These are phyloP conservation scores for Cotesia chilonis DNA, from an alignment of 1,140 invertebrate species.

Conservation along the genomic window DNA sequence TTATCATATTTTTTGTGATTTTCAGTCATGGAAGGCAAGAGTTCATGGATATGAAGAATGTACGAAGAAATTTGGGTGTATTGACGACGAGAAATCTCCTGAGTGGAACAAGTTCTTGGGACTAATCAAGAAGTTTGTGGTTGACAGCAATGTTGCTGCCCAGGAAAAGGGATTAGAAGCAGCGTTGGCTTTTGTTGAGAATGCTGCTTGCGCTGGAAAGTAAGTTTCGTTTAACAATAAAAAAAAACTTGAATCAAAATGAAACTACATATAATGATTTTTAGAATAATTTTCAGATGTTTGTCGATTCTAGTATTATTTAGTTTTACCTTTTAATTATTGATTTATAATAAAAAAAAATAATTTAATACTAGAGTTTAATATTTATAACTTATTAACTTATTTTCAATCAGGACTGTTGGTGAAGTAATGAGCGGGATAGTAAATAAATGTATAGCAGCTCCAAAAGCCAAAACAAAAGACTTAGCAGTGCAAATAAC, in stretches of 20 bases:
- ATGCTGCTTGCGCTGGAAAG: slow-evolving; percentile 83
- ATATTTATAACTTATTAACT: background rate
- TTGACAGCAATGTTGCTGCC: slow-evolving; percentile 92
- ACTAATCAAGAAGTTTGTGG: slow-evolving; percentile 95
- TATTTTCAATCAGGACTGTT: slow-evolving; percentile 73
- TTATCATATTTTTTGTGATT: slow-evolving; percentile 38
- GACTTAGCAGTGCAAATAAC: slow-evolving; percentile 89
- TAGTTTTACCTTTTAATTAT: too few relatives aligned
- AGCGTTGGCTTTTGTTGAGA: slow-evolving; percentile 88
- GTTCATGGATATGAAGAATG: slow-evolving; percentile 94
- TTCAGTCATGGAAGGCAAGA: slow-evolving; percentile 90
- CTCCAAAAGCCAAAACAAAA: slow-evolving; percentile 90
- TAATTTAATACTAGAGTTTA: too few relatives aligned
- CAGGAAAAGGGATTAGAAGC: slow-evolving; percentile 97
- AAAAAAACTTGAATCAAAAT: background rate
- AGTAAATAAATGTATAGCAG: slow-evolving; percentile 90
- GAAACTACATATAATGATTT: too few relatives aligned
- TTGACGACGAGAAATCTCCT: slow-evolving; percentile 90
- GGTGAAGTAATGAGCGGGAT: slow-evolving; percentile 90
- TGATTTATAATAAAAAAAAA: background rate
- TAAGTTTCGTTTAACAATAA: slow-evolving; percentile 56
- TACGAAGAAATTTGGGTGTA: slow-evolving; percentile 84
- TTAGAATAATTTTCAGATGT: too few relatives aligned
- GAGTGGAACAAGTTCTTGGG: slow-evolving; percentile 93
- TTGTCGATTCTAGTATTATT: too few relatives aligned